Base-by-base conservation (phyloP, 2,888 invertebrate species). In the Chymomyza procnemis region DNA sequence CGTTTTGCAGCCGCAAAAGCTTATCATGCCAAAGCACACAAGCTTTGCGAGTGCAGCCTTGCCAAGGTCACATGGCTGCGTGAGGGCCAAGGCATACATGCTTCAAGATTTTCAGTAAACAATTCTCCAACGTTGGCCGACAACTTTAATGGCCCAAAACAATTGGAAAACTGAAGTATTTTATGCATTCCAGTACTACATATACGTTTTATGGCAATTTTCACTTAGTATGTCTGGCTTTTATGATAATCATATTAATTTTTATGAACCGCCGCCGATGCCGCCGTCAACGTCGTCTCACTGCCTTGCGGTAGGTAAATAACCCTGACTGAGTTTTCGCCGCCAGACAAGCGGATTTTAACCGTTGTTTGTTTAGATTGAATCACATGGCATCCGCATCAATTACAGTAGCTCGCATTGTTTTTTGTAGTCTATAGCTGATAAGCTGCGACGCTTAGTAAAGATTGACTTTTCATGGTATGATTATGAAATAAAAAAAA, bases 31-130 rank as follows among this genome's bases (percentile, higher is more conserved):
- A 47, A 74, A 74, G 78, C 75, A 41, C 34, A 1, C 12, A 41
- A 41, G 16, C 22, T 34, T 22, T 63, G 48, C 48, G 58, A 65
- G 63, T 62, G 66, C 74, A 75, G 83, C 73, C 73, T 66, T 58
- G 61, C 54, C 78, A 79, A 84, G 79, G 79, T 84, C 81, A 80
- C 54, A 26, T 9, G 9, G 3, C 34, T 12, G 34, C n/a, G n/a
- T 41, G 34, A 41, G 9, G 34, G 34, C 34, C 34, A 41, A 41
- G 12, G 34, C 2, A 41, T 12, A 12, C 34, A 41, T 0, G 34
- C 12, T 12, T 12, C 9, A 41, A 41, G 34, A 41, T 41, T 12
- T 41, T 12, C 34, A 41, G 34, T 41, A 12, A 41, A 41, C 34
- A 41, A 41, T 41, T 3, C 12, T 41, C 2, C 9, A 41, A 41